Percentiles rank a stretch among this genome's conserved stretches.
These are phyloP conservation scores for Thinocorus orbignyianus DNA, from an alignment of 2,113 vertebrate genomes.

Conservation along the genomic window DNA sequence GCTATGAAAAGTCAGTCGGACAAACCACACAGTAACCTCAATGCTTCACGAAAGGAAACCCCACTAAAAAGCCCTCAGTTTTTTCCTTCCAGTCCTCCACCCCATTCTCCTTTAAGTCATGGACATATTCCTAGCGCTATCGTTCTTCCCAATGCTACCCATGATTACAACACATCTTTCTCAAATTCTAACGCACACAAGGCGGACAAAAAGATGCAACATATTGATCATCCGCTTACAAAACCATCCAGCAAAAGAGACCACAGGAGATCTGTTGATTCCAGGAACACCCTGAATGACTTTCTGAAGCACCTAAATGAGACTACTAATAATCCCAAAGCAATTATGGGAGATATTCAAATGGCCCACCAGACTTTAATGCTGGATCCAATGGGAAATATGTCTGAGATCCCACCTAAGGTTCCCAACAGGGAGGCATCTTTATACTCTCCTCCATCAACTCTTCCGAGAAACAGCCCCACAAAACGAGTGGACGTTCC, in stretches of 20 bases:
- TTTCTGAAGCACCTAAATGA: constrained; percentile 96
- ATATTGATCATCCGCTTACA: constrained; percentile 80
- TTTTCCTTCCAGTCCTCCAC: constrained; percentile 87
- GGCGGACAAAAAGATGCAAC: constrained; percentile 86
- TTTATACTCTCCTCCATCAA: constrained; percentile 94
- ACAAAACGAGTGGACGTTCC: constrained; percentile 97
- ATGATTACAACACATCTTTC: constrained; percentile 86
- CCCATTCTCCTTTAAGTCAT: constrained; percentile 86
- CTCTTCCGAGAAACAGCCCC: constrained; percentile 93
- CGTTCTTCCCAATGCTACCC: constrained; percentile 95
- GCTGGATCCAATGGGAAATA: constrained; percentile 90
- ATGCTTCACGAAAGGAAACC: constrained; percentile 84
- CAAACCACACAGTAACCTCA: constrained; percentile 81
- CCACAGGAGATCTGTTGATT: constrained; percentile 91
- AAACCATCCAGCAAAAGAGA: constrained; percentile 88
- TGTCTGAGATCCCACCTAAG: constrained; percentile 92
- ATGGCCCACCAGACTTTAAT: constrained; percentile 88
- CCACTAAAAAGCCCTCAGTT: constrained; percentile 88
- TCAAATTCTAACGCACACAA: constrained; percentile 85
- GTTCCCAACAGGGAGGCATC: constrained; percentile 96
- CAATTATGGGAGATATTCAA: constrained; percentile 89
- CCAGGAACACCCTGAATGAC: constrained; percentile 95
- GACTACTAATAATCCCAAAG: constrained; percentile 85
- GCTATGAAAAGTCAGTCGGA: constrained; percentile 92
- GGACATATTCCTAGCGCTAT: constrained; percentile 96